These are phyloP conservation scores for Bibio marci DNA, from an alignment of 2,888 invertebrate genomes.

Conservation along the genomic window DNA sequence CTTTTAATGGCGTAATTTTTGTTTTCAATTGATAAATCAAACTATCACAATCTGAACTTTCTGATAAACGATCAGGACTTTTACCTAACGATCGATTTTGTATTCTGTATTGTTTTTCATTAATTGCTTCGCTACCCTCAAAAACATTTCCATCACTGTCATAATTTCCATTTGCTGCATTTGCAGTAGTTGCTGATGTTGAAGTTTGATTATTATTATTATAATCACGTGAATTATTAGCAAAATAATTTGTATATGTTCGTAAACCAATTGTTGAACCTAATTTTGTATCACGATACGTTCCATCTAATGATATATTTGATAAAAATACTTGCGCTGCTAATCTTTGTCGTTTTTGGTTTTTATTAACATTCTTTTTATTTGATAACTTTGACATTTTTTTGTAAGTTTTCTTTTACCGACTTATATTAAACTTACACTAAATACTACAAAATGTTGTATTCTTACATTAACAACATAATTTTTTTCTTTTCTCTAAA, in stretches of 20 bases:
- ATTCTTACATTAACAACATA: no score
- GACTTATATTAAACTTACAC: no score
- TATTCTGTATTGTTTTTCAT: conserved; percentile 22
- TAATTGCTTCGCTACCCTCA: conserved; percentile 29
- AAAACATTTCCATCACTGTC: conserved; percentile 26
- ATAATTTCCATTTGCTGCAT: neutral
- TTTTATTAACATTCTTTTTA: conserved; percentile 2
- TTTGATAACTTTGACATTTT: no score
- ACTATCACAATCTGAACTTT: conserved; percentile 61
- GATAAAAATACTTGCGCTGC: conserved; percentile 88
- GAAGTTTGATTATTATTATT: conserved; percentile 3
- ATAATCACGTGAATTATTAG: neutral
- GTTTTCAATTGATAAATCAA: conserved; percentile 37
- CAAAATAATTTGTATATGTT: neutral
- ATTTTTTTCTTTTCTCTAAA: no score
- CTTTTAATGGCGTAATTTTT: conserved; percentile 34
- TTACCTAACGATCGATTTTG: conserved; percentile 19
- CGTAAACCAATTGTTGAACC: conserved; percentile 20
- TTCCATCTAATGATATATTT: conserved; percentile 89
- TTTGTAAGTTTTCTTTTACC: no score
- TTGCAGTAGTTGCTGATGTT: conserved; percentile 12
- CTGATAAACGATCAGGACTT: conserved; percentile 37
- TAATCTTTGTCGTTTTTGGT: conserved; percentile 32
- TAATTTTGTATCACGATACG: conserved; percentile 54
- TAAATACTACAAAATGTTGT: no score